These are phyloP conservation scores for Synanthedon tipuliformis DNA, from an alignment of 2,888 invertebrate species.

Conservation along the genomic window DNA sequence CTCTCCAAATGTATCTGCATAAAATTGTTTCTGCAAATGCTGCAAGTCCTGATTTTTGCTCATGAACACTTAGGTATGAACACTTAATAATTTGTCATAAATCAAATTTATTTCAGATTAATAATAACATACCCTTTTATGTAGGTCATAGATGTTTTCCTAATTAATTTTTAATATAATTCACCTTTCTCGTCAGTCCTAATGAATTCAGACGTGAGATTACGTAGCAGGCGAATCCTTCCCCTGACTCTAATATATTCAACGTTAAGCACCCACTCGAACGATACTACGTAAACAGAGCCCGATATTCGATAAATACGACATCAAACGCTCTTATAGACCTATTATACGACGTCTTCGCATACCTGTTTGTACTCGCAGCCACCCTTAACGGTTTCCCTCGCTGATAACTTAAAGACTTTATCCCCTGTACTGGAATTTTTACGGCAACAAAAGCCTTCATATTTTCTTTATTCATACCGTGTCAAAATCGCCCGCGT, in stretches of 20 bases:
- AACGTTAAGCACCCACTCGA: constrained; percentile 46
- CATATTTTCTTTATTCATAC: constrained; percentile 69
- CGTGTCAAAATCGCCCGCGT: constrained; percentile 61
- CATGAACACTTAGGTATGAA: too few relatives aligned
- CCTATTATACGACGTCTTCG: constrained; percentile 10
- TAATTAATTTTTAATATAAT: neutral
- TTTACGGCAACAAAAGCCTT: constrained; percentile 68
- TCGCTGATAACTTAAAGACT: constrained; percentile 67
- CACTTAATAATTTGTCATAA: too few relatives aligned
- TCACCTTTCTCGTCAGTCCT: constrained; percentile 12
- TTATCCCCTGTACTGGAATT: constrained; percentile 67
- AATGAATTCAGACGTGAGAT: constrained; percentile 30
- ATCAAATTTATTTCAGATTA: neutral
- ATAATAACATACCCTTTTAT: constrained; percentile 2
- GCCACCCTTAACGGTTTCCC: constrained; percentile 39
- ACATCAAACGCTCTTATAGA: constrained; percentile 21
- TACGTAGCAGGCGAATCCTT: constrained; percentile 17
- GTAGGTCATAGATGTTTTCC: constrained; percentile 7
- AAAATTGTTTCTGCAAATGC: too few relatives aligned
- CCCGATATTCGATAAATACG: constrained; percentile 40
- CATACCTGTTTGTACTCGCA: constrained; percentile 18
- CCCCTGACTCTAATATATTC: constrained; percentile 54
- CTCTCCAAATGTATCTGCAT: too few relatives aligned
- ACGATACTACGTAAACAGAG: constrained; percentile 30
- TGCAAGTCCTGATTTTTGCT: too few relatives aligned